Conservation (phyloP, 2,113 vertebrate genomes). For the Sisor rabdophorus region DNA sequence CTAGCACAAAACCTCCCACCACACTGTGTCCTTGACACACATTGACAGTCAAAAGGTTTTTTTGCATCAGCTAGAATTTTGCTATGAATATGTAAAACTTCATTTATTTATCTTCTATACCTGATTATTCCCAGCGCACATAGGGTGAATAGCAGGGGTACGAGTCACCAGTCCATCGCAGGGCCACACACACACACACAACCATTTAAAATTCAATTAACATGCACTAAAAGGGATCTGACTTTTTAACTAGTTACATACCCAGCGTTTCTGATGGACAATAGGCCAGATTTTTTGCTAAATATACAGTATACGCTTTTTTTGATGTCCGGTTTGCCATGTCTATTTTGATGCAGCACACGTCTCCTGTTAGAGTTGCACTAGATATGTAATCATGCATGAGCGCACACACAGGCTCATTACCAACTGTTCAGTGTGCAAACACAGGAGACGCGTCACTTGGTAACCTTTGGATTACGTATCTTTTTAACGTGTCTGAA, state of each 20-base stretch:
- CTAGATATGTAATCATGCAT: slow-evolving; percentile 13
- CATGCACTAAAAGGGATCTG: background rate
- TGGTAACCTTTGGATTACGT: no score
- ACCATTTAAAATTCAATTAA: background rate
- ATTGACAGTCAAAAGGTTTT: background rate
- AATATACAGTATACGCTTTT: no score
- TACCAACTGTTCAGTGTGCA: no score
- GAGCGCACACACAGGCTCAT: slow-evolving; percentile 4
- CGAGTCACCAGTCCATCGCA: no score
- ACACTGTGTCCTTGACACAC: slow-evolving; percentile 12
- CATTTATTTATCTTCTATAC: no score
- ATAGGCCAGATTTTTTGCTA: no score
- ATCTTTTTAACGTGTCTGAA: no score
- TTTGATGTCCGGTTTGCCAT: background rate
- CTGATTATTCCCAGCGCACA: no score
- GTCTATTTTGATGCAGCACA: background rate
- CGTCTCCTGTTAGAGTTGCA: background rate
- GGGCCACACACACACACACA: background rate
- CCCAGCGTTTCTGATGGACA: background rate
- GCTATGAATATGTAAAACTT: background rate
- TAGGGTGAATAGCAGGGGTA: no score
- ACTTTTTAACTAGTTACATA: background rate
- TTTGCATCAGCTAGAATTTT: background rate
- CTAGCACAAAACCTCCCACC: background rate
- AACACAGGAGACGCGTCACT: no score